Conservation (phyloP, 2,888 invertebrate genomes). For the Trisateles emortualis region DNA sequence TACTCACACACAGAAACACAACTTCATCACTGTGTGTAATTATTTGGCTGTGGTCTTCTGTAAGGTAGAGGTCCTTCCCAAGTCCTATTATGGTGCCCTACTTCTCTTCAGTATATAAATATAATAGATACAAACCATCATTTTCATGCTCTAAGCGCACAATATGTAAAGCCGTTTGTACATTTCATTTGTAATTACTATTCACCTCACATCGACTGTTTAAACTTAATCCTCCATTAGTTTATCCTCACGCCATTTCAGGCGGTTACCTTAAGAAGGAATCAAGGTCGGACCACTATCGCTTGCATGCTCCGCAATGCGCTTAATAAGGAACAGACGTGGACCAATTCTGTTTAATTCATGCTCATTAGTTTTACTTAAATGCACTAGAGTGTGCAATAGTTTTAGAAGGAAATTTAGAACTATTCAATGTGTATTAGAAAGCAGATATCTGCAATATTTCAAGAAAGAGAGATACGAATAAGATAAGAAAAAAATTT, state of each 20-base stretch:
- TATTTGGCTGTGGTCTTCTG: too few relatives aligned
- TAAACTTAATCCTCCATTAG: slow-evolving; percentile 16
- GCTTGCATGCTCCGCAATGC: slow-evolving; percentile 5
- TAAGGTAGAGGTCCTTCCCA: too few relatives aligned
- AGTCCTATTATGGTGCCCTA: too few relatives aligned
- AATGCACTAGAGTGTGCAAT: neutral
- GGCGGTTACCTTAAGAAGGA: slow-evolving; percentile 39
- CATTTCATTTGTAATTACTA: neutral
- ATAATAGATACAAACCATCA: too few relatives aligned
- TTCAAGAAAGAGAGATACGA: too few relatives aligned
- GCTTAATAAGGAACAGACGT: slow-evolving; percentile 39
- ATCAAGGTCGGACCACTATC: slow-evolving; percentile 49
- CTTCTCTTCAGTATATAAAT: too few relatives aligned
- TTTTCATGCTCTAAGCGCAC: too few relatives aligned
- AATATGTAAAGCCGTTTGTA: too few relatives aligned
- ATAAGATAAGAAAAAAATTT: too few relatives aligned
- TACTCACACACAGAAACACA: too few relatives aligned
- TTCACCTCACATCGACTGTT: slow-evolving; percentile 13
- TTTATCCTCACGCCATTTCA: slow-evolving; percentile 37
- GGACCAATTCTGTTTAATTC: slow-evolving; percentile 32
- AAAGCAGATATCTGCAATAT: too few relatives aligned
- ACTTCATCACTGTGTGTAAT: too few relatives aligned
- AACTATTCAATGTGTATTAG: neutral
- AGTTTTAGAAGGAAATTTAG: neutral
- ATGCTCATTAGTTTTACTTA: slow-evolving; percentile 28